Percentiles rank a stretch among this genome's conserved stretches.
These are phyloP conservation scores for Syngnathus floridae DNA, from an alignment of 2,113 vertebrate genomes.

Conservation along the genomic window DNA sequence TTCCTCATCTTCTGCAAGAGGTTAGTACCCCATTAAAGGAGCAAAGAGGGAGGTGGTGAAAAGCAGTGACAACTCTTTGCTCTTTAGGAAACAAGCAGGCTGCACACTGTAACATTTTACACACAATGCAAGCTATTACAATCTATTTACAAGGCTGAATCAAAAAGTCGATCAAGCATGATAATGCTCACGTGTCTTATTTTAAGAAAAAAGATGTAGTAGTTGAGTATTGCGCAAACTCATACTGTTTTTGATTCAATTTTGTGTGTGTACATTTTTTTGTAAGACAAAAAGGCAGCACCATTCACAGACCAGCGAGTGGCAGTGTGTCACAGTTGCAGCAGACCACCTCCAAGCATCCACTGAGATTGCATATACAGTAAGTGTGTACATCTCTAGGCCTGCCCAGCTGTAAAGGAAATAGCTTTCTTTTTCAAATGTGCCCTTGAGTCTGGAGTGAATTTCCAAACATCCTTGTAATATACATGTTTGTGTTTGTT, in stretches of 20 bases:
- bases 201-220: not conserved
- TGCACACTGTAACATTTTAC: conserved; percentile 2
- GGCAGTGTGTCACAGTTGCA: conserved; percentile 65
- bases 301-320: conserved; percentile 59
- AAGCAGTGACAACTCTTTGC: conserved; percentile 8
- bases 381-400: not conserved
- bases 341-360: conserved; percentile 2
- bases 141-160: not conserved
- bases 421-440: conserved; percentile 6
- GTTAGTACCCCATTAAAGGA: conserved; percentile 27
- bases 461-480: not conserved
- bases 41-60: conserved; percentile 3
- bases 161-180: not conserved
- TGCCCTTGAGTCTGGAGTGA: not conserved
- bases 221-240: not conserved
- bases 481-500: conserved; percentile 12
- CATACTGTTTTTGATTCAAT: not conserved
- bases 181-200: not conserved
- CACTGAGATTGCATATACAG: not conserved
- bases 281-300: conserved; percentile 39
- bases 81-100: conserved; percentile 3
- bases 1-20: conserved; percentile 15
- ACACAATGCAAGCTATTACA: conserved; percentile 1
- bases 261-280: not conserved
- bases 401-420: conserved; percentile 11